phyloP scores from a whole-genome alignment of 2,888 invertebrate genomes.

The Morpho helenor region DNA sequence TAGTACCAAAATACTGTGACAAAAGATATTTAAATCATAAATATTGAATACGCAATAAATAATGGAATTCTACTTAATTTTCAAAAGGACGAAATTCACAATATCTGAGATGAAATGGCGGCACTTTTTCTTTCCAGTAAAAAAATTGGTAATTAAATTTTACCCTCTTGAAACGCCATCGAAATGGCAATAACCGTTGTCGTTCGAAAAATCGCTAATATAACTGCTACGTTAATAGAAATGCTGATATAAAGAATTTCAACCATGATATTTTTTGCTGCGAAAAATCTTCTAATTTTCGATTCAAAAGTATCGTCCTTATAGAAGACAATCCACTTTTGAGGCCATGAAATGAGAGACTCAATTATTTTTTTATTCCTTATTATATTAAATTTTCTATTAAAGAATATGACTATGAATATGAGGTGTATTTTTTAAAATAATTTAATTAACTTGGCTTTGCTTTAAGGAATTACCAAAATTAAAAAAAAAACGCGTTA shows the following conservation, averaged over 20 bases:
- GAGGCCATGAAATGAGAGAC: constrained; percentile 1
- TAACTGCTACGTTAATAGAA: background rate
- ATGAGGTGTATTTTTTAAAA: too few species aligned
- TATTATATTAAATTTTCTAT: too few species aligned
- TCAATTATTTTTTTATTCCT: background rate
- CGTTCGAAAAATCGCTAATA: constrained; percentile 7
- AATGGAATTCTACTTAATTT: constrained; percentile 1
- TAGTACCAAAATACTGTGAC: background rate
- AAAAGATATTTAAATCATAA: constrained; percentile 1
- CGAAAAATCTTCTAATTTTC: constrained; percentile 7
- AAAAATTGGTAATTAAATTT: constrained; percentile 6
- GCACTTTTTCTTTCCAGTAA: constrained; percentile 2
- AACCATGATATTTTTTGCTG: background rate
- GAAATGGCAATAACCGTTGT: background rate
- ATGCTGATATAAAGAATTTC: constrained; percentile 7
- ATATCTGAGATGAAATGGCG: constrained; percentile 2
- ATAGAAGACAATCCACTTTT: constrained; percentile 1
- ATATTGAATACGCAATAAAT: background rate
- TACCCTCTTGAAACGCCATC: constrained; percentile 7
- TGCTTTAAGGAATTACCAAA: too few species aligned
- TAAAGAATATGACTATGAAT: too few species aligned
- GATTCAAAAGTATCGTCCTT: constrained; percentile 10
- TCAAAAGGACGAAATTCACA: background rate
- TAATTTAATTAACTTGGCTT: too few species aligned
- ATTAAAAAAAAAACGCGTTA: too few species aligned